Percentiles rank a stretch among this genome's conserved stretches.
phyloP scores from a whole-genome alignment of 2,113 vertebrate species.

The Spea multiplicata region DNA sequence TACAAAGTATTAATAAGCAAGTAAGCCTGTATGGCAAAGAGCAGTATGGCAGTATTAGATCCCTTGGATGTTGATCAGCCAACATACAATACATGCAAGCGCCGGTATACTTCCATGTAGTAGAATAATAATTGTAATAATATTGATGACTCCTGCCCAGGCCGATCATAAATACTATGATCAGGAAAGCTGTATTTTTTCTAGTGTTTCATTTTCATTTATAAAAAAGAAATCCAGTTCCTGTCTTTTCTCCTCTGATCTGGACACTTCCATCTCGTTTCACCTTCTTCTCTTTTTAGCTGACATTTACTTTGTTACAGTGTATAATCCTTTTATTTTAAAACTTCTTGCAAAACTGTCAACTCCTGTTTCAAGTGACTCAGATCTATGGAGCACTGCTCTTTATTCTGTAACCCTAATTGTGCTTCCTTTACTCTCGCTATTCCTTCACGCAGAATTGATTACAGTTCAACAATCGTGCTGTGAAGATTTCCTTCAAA shows the following conservation, averaged over 20 bases:
- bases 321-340: not conserved
- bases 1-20: too few species aligned
- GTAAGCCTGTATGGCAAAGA: too few species aligned
- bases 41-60: too few species aligned
- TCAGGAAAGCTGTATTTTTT: too few species aligned
- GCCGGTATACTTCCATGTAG: too few species aligned
- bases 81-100: too few species aligned
- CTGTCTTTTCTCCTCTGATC: not conserved
- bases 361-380: not conserved
- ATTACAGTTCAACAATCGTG: not conserved
- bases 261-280: not conserved
- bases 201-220: too few species aligned
- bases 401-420: conserved; percentile 1
- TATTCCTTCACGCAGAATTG: not conserved
- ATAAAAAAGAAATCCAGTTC: too few species aligned
- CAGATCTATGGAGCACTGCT: not conserved
- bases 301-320: not conserved
- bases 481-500: not conserved
- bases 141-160: too few species aligned
- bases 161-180: too few species aligned
- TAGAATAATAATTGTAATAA: too few species aligned
- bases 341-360: not conserved
- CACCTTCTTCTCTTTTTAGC: not conserved
- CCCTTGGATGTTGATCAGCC: too few species aligned
- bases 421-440: not conserved